phyloP scores from a whole-genome alignment of 2,888 invertebrate genomes.

The Dyspetes luteomarginatus region DNA sequence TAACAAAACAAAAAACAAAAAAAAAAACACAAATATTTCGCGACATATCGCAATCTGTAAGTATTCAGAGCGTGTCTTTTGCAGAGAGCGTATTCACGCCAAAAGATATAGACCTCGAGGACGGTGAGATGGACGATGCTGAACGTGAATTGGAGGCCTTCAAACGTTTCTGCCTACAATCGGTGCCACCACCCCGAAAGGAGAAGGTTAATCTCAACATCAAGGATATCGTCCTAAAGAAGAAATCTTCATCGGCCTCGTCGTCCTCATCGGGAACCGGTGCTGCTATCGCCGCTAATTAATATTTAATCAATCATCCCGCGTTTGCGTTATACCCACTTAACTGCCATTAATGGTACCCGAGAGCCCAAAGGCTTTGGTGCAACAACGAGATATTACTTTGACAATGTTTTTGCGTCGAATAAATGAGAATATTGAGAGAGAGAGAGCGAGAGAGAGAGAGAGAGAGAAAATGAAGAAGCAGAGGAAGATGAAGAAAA shows the following conservation, averaged over 20 bases:
- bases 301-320: conserved; percentile 56
- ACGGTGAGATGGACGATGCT: conserved; percentile 91
- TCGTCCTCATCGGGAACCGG: conserved; percentile 67
- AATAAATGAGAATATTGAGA: too few species aligned
- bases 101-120: conserved; percentile 90
- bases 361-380: conserved; percentile 29
- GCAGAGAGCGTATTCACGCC: conserved; percentile 90
- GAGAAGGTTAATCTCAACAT: conserved; percentile 92
- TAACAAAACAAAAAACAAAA: too few species aligned
- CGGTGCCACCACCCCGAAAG: conserved; percentile 90
- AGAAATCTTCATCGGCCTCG: conserved; percentile 83
- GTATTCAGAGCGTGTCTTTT: conserved; percentile 81
- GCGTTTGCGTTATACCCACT: conserved; percentile 42
- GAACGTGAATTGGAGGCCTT: conserved; percentile 94
- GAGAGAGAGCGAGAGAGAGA: background rate
- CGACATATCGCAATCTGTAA: conserved; percentile 68
- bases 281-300: conserved; percentile 79
- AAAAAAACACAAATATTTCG: too few species aligned
- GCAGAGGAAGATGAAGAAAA: too few species aligned
- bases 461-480: background rate
- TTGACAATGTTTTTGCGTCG: conserved; percentile 11
- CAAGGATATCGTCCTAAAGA: conserved; percentile 90
- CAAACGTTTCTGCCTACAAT: conserved; percentile 94
- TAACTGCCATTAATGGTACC: conserved; percentile 55
- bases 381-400: conserved; percentile 22